Conservation (phyloP, 2,888 invertebrate species). For the Sinotaia quadrata region DNA sequence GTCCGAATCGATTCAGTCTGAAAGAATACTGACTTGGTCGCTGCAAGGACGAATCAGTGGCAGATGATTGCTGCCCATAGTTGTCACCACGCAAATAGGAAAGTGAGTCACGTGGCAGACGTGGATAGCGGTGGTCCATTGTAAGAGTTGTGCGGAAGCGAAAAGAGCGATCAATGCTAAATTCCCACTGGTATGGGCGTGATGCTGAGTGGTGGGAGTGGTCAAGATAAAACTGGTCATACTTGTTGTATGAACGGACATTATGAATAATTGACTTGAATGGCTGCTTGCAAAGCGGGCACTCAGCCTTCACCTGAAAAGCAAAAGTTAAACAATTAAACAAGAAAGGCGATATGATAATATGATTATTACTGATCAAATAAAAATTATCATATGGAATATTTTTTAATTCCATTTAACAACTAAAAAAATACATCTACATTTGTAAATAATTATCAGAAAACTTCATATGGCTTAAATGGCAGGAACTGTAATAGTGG, state of each 20-base stretch:
- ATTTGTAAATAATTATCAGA: no score
- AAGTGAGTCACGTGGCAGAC: slow-evolving; percentile 5
- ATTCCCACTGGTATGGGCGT: no score
- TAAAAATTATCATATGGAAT: no score
- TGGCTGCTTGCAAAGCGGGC: slow-evolving; percentile 90
- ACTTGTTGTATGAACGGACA: slow-evolving; percentile 88
- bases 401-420: no score
- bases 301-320: slow-evolving; percentile 40
- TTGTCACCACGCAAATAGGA: neutral
- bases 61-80: slow-evolving; percentile 1
- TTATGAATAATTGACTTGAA: slow-evolving; percentile 94
- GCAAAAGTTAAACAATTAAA: no score
- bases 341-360: no score
- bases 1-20: slow-evolving; percentile 9
- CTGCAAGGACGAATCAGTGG: neutral
- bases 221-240: slow-evolving; percentile 75
- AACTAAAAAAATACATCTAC: no score
- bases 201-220: no score
- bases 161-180: slow-evolving; percentile 56
- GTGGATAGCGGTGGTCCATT: slow-evolving; percentile 41
- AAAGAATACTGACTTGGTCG: neutral
- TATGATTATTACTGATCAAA: no score
- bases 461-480: no score
- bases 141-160: slow-evolving; percentile 70
- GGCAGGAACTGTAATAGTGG: no score